Evolutionary conservation across 2,888 invertebrate genomes (phyloP), one percentile per base, ranked within the genome.

Genomic region (Athetis lepigone): DNA sequence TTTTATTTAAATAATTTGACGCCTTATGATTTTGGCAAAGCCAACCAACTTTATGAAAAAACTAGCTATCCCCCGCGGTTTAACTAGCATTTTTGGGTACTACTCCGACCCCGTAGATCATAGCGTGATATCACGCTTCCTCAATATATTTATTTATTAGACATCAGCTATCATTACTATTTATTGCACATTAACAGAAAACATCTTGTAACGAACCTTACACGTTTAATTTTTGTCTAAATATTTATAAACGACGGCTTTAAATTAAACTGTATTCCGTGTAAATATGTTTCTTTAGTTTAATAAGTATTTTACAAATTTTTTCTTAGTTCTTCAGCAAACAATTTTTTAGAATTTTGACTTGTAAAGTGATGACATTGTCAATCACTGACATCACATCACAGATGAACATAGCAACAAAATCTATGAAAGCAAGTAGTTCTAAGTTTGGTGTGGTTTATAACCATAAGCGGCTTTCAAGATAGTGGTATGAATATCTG

Each of bases 301-400:
- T 69, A 39, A 19, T n/a, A n/a, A n/a, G n/a, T 29, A 33, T 47
- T 62, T 75, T 75, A 16, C 40, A 13, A 18, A 19, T 75, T 71
- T 75, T 70, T 75, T 37, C 6, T 60, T 7, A 13, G 46, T 39
- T 33, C 13, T 33, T 11, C 4, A 33, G 33, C 11, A 33, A 51
- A 36, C 19, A 55, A 3, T 52, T 43, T 16, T 50, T 70, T 50
- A n/a, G 25, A 71, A 71, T 75, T 71, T 71, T 71, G 63, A 42
- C 63, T 63, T 43, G 7, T 29, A 57, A 39, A 70, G 49, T 0
- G 23, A 39, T 70, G 70, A 62, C 56, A 43, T 47, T 58, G 59
- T 4, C 69, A 33, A 25, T 5, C 7, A 19, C 16, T 50, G 37
- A 1, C 19, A 11, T 62, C 13, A 33, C 13, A 8, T 33, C 33